Percentiles rank a stretch among this genome's conserved stretches.
Conservation (phyloP, 1,140 invertebrate species). For the Drosophila seguyi region DNA sequence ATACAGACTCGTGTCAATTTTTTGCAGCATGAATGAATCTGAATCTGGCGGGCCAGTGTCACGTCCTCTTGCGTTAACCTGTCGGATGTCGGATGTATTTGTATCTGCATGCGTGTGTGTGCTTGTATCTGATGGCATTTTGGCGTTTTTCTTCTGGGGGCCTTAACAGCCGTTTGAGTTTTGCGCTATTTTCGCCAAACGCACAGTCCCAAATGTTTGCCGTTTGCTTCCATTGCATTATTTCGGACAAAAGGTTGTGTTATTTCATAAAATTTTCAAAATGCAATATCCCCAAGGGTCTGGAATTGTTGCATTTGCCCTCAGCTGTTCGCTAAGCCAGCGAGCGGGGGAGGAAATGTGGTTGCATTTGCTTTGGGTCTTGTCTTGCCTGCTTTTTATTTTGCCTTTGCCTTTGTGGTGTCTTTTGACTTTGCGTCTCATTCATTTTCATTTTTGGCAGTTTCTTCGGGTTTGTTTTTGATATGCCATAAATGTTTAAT, state of each 20-base stretch:
- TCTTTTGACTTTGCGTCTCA: constrained; percentile 37
- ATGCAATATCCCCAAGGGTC: constrained; percentile 33
- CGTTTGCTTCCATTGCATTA: constrained; percentile 44
- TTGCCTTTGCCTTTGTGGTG: constrained; percentile 20
- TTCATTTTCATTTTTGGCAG: constrained; percentile 66
- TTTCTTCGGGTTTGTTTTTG: constrained; percentile 45
- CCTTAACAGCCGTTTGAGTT: constrained; percentile 66
- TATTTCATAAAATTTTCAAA: constrained; percentile 48
- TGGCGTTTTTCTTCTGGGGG: constrained; percentile 36
- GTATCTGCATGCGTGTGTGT: constrained; percentile 3
- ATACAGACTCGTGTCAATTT: constrained; percentile 53
- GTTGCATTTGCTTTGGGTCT: constrained; percentile 44
- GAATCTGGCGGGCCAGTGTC: constrained; percentile 55
- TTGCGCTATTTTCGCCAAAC: constrained; percentile 64
- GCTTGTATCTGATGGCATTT: constrained; percentile 52
- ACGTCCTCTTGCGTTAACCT: constrained; percentile 55
- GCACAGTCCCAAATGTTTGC: constrained; percentile 47
- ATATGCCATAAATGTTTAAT: constrained; percentile 67
- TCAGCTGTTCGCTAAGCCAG: constrained; percentile 55
- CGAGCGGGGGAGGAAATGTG: constrained; percentile 40
- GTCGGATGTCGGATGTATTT: constrained; percentile 40
- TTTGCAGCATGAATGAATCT: constrained; percentile 73
- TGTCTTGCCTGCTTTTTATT: constrained; percentile 17
- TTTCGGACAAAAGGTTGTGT: constrained; percentile 60
- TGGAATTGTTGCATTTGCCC: constrained; percentile 52